Evolutionary conservation across 2,888 invertebrate genomes (phyloP).

Genomic region (Napeogenes inachia): DNA sequence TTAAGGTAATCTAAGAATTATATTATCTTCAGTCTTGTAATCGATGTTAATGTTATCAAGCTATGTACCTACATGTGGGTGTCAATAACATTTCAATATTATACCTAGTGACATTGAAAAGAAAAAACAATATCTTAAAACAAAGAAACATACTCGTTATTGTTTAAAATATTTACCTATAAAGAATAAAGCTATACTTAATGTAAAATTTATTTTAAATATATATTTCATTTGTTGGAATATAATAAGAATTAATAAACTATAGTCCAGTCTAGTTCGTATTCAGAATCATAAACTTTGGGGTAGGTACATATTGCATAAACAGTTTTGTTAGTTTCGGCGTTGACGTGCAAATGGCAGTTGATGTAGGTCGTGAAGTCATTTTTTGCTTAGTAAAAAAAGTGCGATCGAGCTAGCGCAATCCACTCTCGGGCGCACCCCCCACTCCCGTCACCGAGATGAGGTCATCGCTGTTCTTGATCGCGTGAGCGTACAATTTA

Average conservation of each 20-base stretch:
- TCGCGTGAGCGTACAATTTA: conserved; percentile 22
- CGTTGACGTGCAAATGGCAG: conserved; percentile 30
- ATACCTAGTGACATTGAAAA: conserved; percentile 2
- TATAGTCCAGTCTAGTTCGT: no score
- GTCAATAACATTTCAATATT: conserved; percentile 1
- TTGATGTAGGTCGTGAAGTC: conserved; percentile 70
- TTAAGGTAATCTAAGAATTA: conserved; percentile 10
- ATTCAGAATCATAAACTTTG: neutral
- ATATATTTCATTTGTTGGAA: no score
- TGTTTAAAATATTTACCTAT: neutral
- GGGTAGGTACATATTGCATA: conserved; percentile 6
- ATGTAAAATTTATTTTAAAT: no score
- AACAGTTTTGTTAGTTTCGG: conserved; percentile 13
- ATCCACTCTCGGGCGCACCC: conserved; percentile 25
- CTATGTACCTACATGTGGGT: neutral
- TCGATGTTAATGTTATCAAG: neutral
- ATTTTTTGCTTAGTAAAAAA: conserved; percentile 55
- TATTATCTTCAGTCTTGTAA: neutral
- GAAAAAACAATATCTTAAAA: neutral
- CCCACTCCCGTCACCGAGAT: conserved; percentile 33
- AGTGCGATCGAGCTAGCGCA: conserved; percentile 44
- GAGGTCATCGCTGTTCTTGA: conserved; percentile 49
- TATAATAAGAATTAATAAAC: no score
- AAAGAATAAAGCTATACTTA: no score
- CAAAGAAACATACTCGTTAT: neutral